These are phyloP conservation scores for Microtus richardsoni DNA, from an alignment of 2,113 vertebrate species.

Conservation along the genomic window DNA sequence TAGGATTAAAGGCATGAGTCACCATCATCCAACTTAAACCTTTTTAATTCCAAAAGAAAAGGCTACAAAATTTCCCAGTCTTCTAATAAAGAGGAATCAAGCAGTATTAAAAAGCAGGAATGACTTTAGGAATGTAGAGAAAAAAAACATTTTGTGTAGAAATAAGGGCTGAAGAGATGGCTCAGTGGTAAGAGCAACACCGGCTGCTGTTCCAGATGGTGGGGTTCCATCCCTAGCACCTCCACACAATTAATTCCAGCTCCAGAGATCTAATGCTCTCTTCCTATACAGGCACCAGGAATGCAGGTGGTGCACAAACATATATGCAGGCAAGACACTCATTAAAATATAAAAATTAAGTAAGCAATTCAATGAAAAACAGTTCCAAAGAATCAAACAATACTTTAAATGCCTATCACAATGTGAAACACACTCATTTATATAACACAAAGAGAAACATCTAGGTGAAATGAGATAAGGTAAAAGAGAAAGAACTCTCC, in stretches of 20 bases:
- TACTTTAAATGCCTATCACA: conserved; percentile 26
- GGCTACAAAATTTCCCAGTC: neutral
- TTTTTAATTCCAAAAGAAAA: conserved; percentile 26
- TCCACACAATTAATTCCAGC: too few species aligned
- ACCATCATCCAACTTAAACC: neutral
- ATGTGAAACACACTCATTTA: neutral
- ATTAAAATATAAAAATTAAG: neutral
- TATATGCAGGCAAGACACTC: neutral
- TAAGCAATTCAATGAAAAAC: neutral
- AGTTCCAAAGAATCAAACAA: conserved; percentile 16
- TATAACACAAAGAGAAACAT: conserved; percentile 43
- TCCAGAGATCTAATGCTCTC: too few species aligned
- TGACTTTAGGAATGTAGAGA: conserved; percentile 12
- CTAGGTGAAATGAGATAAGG: neutral
- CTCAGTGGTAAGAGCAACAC: neutral
- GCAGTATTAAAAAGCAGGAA: neutral
- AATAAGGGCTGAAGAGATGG: neutral
- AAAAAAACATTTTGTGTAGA: neutral
- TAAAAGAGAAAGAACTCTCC: neutral
- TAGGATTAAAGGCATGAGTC: neutral
- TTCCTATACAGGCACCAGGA: too few species aligned
- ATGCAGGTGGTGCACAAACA: neutral
- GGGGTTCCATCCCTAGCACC: neutral
- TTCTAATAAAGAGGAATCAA: neutral
- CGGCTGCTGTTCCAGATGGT: neutral